Evolutionary conservation across 2,797 vertebrate species (phyloP).

Genomic region (Emydoidea blandingii): DNA sequence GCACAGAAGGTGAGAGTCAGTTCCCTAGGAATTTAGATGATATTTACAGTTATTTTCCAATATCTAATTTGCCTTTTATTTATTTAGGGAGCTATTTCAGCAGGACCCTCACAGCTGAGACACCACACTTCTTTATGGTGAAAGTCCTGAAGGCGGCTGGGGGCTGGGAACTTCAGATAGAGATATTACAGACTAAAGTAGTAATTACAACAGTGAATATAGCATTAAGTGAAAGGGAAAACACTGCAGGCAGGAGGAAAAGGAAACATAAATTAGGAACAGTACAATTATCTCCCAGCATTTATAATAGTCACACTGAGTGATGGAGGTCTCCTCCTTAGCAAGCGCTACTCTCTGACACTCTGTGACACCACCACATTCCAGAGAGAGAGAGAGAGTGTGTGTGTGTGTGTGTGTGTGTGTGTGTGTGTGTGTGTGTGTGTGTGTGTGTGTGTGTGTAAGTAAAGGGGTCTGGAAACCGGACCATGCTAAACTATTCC

Average conservation of each 20-base stretch:
- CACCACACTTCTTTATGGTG: slow-evolving; percentile 39
- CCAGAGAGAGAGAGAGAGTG: too few species aligned
- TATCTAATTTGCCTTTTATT: slow-evolving; percentile 75
- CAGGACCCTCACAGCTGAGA: slow-evolving; percentile 34
- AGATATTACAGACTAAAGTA: slow-evolving; percentile 48
- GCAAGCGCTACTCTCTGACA: neutral
- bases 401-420: too few species aligned
- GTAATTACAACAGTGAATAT: slow-evolving; percentile 66
- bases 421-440: too few species aligned
- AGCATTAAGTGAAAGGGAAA: slow-evolving; percentile 65
- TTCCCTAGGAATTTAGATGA: slow-evolving; percentile 68
- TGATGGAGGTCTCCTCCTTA: neutral
- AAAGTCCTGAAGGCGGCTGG: neutral
- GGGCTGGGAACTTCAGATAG: slow-evolving; percentile 33
- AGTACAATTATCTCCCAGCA: neutral
- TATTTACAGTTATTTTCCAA: slow-evolving; percentile 75
- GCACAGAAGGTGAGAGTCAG: slow-evolving; percentile 52
- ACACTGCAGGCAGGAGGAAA: slow-evolving; percentile 29
- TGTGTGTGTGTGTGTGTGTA: too few species aligned
- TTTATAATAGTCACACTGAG: slow-evolving; percentile 8
- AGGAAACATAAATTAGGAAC: slow-evolving; percentile 48
- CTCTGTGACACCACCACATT: neutral
- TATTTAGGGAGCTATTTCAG: slow-evolving; percentile 69
- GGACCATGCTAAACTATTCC: too few species aligned
- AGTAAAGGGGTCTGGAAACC: too few species aligned